Percentiles rank a stretch among this genome's conserved stretches.
These are phyloP conservation scores for Arizona elegans DNA, from an alignment of 2,113 vertebrate species.

Conservation along the genomic window DNA sequence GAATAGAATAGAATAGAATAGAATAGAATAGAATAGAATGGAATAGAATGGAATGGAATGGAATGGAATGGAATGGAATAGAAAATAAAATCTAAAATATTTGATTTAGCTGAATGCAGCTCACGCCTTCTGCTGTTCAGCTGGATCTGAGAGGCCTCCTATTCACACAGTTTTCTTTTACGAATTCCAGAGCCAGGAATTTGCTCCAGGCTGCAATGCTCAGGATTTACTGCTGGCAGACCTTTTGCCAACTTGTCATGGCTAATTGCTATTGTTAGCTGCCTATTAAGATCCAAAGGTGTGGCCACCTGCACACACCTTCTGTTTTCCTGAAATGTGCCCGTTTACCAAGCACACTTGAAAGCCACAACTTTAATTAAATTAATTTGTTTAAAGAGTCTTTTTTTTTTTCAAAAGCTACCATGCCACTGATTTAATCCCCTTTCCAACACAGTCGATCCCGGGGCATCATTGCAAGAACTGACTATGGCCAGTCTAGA, in stretches of 20 bases:
- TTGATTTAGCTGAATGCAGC: not conserved
- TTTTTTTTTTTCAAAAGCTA: too few species aligned
- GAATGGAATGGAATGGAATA: too few species aligned
- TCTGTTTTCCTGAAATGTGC: not conserved
- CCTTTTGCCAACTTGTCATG: not conserved
- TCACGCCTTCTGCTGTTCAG: too few species aligned
- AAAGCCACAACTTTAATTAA: not conserved
- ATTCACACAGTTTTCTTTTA: not conserved
- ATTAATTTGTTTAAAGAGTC: too few species aligned
- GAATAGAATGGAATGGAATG: too few species aligned
- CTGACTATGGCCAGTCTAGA: too few species aligned
- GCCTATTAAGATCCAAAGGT: not conserved
- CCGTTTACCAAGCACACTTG: not conserved
- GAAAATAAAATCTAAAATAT: too few species aligned
- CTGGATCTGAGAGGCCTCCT: not conserved
- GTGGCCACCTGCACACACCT: not conserved
- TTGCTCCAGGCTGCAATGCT: not conserved
- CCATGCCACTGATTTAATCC: not conserved
- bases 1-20: too few species aligned
- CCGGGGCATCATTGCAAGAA: too few species aligned
- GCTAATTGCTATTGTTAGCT: not conserved
- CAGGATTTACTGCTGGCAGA: not conserved
- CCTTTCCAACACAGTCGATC: too few species aligned
- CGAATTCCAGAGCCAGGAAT: not conserved
- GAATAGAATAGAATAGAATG: too few species aligned